These are phyloP conservation scores for Pseudopipra pipra DNA, from an alignment of 2,113 vertebrate genomes.

Conservation along the genomic window DNA sequence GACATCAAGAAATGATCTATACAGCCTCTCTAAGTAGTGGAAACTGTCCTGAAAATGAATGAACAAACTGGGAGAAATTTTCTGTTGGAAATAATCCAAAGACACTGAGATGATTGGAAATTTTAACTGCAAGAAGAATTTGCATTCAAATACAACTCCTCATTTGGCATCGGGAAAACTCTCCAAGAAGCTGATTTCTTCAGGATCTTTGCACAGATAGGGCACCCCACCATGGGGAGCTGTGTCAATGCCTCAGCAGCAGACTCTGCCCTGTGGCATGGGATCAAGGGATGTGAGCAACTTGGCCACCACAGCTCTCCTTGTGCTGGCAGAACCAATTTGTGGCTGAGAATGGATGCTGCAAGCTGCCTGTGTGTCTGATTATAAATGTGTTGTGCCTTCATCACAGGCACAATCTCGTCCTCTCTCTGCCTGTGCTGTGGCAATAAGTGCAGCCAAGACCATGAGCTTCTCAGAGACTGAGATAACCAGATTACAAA, in stretches of 20 bases:
- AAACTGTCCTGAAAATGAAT: not conserved
- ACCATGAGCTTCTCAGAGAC: not conserved
- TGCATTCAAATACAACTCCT: not conserved
- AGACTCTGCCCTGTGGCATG: rapidly evolving
- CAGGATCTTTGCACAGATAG: not conserved
- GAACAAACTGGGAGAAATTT: not conserved
- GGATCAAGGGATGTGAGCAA: not conserved
- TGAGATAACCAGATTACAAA: not conserved
- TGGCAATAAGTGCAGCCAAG: not conserved
- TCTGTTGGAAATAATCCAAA: not conserved
- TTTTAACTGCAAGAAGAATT: not conserved
- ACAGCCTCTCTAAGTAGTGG: not conserved
- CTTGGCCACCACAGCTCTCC: rapidly evolving
- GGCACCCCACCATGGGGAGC: rapidly evolving
- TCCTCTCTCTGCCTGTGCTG: not conserved
- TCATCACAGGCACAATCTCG: not conserved
- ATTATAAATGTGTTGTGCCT: not conserved
- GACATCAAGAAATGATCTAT: not conserved
- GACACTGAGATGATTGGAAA: not conserved
- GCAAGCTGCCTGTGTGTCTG: not conserved
- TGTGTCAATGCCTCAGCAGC: rapidly evolving
- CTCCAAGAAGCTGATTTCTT: not conserved
- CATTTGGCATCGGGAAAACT: not conserved
- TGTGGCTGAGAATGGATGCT: not conserved
- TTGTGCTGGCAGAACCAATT: rapidly evolving